Evolutionary conservation across 2,113 vertebrate genomes (phyloP), one percentile per base, ranked within the genome.

Genomic region (Hypanus sabinus): DNA sequence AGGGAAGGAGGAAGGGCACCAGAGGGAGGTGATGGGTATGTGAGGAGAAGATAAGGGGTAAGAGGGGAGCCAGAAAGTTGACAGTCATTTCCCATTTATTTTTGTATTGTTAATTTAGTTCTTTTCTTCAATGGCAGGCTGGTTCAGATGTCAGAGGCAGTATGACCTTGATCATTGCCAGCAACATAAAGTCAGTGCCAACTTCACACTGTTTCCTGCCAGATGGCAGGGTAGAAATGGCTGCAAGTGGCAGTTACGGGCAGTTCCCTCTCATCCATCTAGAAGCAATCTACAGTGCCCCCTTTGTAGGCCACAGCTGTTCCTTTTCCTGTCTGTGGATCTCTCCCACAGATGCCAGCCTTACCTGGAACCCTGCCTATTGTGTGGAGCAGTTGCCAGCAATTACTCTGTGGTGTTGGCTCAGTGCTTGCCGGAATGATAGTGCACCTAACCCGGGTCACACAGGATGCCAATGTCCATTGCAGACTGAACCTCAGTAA

Each of bases 171-270:
- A 65, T 90, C 9, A 60, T 33, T 90, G 85, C 85, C 22, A 65
- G 85, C 60, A 65, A 33, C 16, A 20, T 5, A 12, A 27, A 62
- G 27, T 5, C 60, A 90, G 60, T 65, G 62, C 85, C 57, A 33
- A 20, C 83, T 88, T 88, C 83, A 88, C 83, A 62, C 85, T 90
- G 60, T 33, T 62, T 62, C 83, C 60, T 60, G 38, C 30, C 85
- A 90, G 85, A 90, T 90, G 85, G 85, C 85, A 65, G 60, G 85
- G 38, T 90, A 90, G 85, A 90, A 33, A 20, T 65, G 30, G 60
- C n/a, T 65, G 85, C 30, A 33, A 18, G 60, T 33, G n/a, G 57
- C 85, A 68, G 22, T 65, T 46, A 33, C 60, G 20, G 60, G 6
- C 85, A 90, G 0, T 33, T n/a, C 30, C n/a, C 62, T 33, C 57